Evolutionary conservation across 2,797 vertebrate species (phyloP).

Genomic region (Periparus ater): DNA sequence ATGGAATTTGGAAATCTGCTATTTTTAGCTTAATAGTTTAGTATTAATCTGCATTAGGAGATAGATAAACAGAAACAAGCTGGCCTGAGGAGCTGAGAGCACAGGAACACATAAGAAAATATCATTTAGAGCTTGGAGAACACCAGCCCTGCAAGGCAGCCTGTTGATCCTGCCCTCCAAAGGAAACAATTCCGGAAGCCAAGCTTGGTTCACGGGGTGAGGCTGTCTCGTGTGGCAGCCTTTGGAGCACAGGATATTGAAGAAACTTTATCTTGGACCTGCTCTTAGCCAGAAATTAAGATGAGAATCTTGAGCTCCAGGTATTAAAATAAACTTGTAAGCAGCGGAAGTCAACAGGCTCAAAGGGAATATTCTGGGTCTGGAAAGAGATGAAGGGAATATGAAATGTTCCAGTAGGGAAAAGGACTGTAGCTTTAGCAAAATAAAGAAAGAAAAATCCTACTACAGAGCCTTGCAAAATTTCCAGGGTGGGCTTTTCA

Average conservation of each 20-base stretch:
- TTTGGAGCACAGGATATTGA: neutral
- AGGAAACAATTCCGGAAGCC: neutral
- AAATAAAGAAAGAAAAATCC: neutral
- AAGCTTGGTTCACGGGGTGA: neutral
- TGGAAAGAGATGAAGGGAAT: neutral
- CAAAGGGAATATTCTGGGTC: neutral
- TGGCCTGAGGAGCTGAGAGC: neutral
- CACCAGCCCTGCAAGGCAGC: neutral
- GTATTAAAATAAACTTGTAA: constrained; percentile 25
- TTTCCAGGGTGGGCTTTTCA: neutral
- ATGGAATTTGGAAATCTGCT: neutral
- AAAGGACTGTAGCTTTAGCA: neutral
- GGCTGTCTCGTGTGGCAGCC: neutral
- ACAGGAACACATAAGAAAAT: neutral
- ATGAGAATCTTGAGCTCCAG: neutral
- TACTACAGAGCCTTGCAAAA: neutral
- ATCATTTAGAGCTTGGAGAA: neutral
- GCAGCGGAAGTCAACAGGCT: neutral
- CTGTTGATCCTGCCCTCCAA: neutral
- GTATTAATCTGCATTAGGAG: neutral
- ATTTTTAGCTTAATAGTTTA: neutral
- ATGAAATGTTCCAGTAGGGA: neutral
- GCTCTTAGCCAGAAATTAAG: constrained; percentile 3
- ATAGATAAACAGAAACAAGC: neutral
- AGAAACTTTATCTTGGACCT: neutral